A percentile compares a stretch with the other conserved stretches of the same genome.
These are phyloP conservation scores for Yponomeuta evonymella DNA, from an alignment of 2,888 invertebrate genomes.

Conservation along the genomic window DNA sequence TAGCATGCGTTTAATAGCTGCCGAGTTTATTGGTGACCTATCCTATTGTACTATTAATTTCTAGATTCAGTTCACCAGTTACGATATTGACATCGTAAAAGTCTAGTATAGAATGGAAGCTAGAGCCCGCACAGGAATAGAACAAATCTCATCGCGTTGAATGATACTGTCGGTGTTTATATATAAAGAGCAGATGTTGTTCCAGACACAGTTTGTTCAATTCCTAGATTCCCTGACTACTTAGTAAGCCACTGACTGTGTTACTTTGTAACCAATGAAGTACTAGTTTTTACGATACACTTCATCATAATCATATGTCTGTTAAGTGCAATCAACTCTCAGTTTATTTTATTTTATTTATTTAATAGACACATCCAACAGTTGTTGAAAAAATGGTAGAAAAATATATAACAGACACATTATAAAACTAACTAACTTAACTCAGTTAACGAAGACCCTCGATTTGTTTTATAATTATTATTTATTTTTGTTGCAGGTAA, in stretches of 20 bases:
- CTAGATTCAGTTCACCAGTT: not conserved
- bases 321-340: too few species aligned
- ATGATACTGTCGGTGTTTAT: slow-evolving; percentile 31
- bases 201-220: not conserved
- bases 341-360: too few species aligned
- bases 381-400: too few species aligned
- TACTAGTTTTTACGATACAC: not conserved
- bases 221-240: not conserved
- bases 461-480: not conserved
- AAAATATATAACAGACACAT: too few species aligned
- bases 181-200: slow-evolving; percentile 1
- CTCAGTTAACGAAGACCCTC: too few species aligned
- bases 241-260: not conserved
- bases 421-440: too few species aligned
- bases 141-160: slow-evolving; percentile 24
- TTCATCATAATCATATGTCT: too few species aligned
- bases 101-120: slow-evolving; percentile 17
- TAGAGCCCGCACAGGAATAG: slow-evolving; percentile 7
- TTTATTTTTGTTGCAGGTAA: slow-evolving; percentile 20
- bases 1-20: not conserved
- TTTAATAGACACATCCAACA: too few species aligned
- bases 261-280: not conserved
- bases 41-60: not conserved
- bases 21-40: not conserved
- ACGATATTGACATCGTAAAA: not conserved